Percentiles rank a stretch among this genome's conserved stretches.
These are phyloP conservation scores for Takifugu ocellatus DNA, from an alignment of 2,797 vertebrate genomes.

Conservation along the genomic window DNA sequence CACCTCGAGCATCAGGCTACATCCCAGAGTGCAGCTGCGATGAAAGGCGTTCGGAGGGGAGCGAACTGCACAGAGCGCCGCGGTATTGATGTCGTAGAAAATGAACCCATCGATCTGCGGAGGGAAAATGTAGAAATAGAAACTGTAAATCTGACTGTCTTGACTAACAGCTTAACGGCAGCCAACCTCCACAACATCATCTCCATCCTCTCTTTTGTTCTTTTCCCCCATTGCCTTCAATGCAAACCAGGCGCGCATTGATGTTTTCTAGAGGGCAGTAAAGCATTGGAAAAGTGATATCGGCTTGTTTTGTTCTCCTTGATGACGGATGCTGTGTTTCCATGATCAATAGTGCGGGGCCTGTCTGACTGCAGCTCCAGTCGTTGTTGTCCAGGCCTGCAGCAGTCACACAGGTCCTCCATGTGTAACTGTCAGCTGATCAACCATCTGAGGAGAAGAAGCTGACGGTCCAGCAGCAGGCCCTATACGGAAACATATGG, in stretches of 20 bases:
- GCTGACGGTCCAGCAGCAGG: slow-evolving; percentile 12
- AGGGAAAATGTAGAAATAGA: slow-evolving; percentile 76
- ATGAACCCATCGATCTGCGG: slow-evolving; percentile 72
- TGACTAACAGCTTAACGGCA: slow-evolving; percentile 74
- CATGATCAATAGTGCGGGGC: slow-evolving; percentile 60
- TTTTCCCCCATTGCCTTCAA: slow-evolving; percentile 32
- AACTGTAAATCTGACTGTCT: slow-evolving; percentile 73
- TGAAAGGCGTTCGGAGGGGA: slow-evolving; percentile 60
- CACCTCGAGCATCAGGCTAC: slow-evolving; percentile 47
- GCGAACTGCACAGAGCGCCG: slow-evolving; percentile 49
- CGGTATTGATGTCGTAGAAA: slow-evolving; percentile 76
- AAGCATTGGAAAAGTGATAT: slow-evolving; percentile 66
- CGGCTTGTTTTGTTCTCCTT: slow-evolving; percentile 66
- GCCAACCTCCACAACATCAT: slow-evolving; percentile 39
- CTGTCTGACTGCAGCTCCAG: slow-evolving; percentile 42
- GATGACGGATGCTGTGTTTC: slow-evolving; percentile 63
- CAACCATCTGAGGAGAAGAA: slow-evolving; percentile 8
- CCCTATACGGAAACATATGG: slow-evolving; percentile 28
- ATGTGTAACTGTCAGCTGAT: slow-evolving; percentile 23
- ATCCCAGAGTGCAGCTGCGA: slow-evolving; percentile 59
- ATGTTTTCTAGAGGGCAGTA: slow-evolving; percentile 71
- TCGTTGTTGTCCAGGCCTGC: slow-evolving; percentile 29
- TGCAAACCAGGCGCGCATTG: slow-evolving; percentile 70
- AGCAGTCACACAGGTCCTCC: slow-evolving; percentile 20
- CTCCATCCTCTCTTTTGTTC: slow-evolving; percentile 18